Evolutionary conservation across 2,113 vertebrate genomes (phyloP).

Genomic region (Solea solea): DNA sequence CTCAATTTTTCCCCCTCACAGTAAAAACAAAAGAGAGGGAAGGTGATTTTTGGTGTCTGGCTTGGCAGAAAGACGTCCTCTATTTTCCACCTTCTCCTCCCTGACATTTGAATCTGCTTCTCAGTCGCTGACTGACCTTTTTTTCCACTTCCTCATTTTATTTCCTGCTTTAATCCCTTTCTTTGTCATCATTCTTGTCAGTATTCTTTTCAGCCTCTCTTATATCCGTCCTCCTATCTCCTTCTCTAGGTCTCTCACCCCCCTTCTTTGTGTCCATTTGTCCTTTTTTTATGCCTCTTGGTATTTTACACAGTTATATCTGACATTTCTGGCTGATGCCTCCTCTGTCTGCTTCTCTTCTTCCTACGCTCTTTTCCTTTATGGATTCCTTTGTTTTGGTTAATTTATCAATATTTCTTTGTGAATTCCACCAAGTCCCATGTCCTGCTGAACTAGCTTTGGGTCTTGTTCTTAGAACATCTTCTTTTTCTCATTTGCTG

Average conservation of each 20-base stretch:
- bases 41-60: constrained; percentile 11
- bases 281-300: constrained; percentile 21
- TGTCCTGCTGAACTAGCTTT: too few species aligned
- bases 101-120: constrained; percentile 55
- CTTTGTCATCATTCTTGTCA: constrained; percentile 3
- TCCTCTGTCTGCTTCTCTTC: constrained; percentile 18
- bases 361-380: not conserved
- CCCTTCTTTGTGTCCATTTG: not conserved
- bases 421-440: too few species aligned
- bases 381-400: not conserved
- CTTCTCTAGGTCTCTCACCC: constrained; percentile 11
- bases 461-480: too few species aligned
- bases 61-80: not conserved
- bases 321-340: constrained; percentile 57
- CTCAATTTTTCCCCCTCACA: not conserved
- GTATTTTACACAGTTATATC: constrained; percentile 57
- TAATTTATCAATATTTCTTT: too few species aligned
- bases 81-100: constrained; percentile 14
- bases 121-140: constrained; percentile 31
- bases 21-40: not conserved
- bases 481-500: too few species aligned
- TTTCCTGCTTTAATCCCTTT: constrained; percentile 1
- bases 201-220: constrained; percentile 12
- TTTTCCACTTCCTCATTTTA: constrained; percentile 8
- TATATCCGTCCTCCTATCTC: not conserved